Evolutionary conservation across 2,888 invertebrate species (phyloP), one percentile per base, ranked within the genome.

Genomic region (Nemapogon koenigi): DNA sequence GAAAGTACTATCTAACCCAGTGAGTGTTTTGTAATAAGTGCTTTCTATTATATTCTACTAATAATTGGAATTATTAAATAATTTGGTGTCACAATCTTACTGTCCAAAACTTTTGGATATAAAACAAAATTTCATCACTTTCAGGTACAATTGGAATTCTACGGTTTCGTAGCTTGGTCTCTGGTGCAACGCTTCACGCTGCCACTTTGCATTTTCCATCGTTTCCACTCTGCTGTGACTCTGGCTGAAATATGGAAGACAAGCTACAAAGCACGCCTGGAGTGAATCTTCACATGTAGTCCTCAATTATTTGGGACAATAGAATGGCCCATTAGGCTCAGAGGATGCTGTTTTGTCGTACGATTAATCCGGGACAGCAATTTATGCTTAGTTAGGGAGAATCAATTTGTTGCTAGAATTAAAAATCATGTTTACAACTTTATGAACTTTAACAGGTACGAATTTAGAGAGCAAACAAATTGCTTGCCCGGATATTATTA

Each of bases 201-300:
- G 48, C 97, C 97, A 26, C 85, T 97, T 49, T 94, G 94, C 82
- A 96, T 96, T 64, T 96, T 96, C 85, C 96, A 95, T 75, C 89
- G 95, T 52, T 95, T 95, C 85, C 94, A 95, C 70, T 94, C 94
- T 43, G 93, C 94, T 17, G 94, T 95, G 19, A 93, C 94, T 78
- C 85, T 95, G 49, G 94, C 94, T 47, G 94, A 95, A 80, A 93
- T 95, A 52, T 95, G 95, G 95, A 95, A 95, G 81, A 94, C 93
- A 52, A 92, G 91, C 71, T 94, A 94, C 84, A 93, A 93, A 80
- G 90, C 91, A 51, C 87, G 92, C 47, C 82, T 93, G 65, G 92
- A 92, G 81, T 92, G 89, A 88, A 43, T 39, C 35, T 37, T 22
- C 28, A 30, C 33, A 40, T 30, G 27, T 35, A 16, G n/a, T 25